Conservation (phyloP, 2,113 vertebrate species). For the Orthonyx spaldingii region DNA sequence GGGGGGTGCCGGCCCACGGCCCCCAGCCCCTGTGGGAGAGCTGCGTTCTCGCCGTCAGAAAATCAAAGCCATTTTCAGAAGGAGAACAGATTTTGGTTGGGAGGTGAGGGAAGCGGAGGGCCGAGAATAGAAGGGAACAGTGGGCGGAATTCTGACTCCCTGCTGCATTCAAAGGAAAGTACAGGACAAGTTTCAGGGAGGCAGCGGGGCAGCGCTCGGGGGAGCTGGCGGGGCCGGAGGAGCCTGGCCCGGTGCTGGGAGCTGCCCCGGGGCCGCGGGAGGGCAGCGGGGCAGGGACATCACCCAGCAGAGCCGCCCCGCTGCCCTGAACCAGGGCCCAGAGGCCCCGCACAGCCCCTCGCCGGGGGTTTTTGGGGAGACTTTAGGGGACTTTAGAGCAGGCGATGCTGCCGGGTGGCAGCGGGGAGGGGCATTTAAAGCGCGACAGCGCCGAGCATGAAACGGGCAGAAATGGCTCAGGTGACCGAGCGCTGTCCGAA, state of each 20-base stretch:
- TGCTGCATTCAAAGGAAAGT: slow-evolving; percentile 49
- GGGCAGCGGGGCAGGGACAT: neutral
- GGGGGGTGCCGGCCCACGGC: neutral
- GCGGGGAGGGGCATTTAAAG: neutral
- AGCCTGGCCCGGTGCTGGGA: neutral
- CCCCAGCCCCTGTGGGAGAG: slow-evolving; percentile 1
- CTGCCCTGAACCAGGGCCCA: rapidly evolving
- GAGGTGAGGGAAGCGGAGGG: slow-evolving; percentile 63
- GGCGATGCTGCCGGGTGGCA: neutral
- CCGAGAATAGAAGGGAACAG: slow-evolving; percentile 63
- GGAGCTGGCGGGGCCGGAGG: neutral
- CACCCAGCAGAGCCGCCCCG: rapidly evolving
- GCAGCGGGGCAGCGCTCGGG: neutral
- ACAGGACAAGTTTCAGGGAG: slow-evolving; percentile 35
- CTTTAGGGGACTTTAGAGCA: neutral
- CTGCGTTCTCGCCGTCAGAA: slow-evolving; percentile 17
- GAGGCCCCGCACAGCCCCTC: neutral
- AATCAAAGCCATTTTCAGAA: slow-evolving; percentile 55
- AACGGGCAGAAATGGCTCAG: neutral
- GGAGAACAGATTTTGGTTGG: slow-evolving; percentile 63
- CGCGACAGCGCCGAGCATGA: neutral
- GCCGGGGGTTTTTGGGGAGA: neutral
- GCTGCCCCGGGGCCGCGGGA: neutral
- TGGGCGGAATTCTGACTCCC: slow-evolving; percentile 55
- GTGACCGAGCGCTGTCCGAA: neutral